Conservation (phyloP, 1,140 invertebrate genomes). For the Ceratina calcarata region DNA sequence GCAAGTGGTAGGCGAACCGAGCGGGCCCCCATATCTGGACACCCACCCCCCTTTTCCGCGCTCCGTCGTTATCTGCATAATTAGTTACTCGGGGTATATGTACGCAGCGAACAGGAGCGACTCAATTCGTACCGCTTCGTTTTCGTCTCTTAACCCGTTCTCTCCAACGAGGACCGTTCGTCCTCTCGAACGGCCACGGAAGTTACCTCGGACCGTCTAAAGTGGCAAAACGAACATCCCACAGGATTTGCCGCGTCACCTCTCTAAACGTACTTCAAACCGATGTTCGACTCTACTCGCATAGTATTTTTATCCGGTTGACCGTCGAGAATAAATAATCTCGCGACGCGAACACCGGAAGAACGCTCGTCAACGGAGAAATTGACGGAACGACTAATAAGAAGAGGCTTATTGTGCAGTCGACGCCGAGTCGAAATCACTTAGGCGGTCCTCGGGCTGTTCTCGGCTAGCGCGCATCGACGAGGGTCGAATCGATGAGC, state of each 20-base stretch:
- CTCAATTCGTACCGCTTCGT: conserved; percentile 66
- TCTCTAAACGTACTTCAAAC: conserved; percentile 24
- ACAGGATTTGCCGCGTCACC: conserved; percentile 1
- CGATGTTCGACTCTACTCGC: conserved; percentile 19
- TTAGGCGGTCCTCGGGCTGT: not conserved
- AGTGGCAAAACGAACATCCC: not conserved
- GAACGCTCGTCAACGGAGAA: too few relatives aligned
- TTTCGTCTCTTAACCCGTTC: not conserved
- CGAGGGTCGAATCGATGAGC: conserved; percentile 27
- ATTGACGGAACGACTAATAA: too few relatives aligned
- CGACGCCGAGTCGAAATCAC: too few relatives aligned
- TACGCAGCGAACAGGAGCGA: conserved; percentile 65
- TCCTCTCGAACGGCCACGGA: conserved; percentile 1
- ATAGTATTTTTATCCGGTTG: conserved; percentile 28
- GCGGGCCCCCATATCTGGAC: conserved; percentile 66
- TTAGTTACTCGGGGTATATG: conserved; percentile 70
- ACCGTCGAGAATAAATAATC: not conserved
- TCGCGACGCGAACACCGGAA: too few relatives aligned
- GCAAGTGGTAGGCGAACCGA: conserved; percentile 45
- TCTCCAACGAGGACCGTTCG: not conserved
- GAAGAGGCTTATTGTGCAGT: not conserved
- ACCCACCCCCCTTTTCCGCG: conserved; percentile 62
- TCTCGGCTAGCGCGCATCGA: conserved; percentile 14
- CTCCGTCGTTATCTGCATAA: conserved; percentile 73
- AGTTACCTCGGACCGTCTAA: conserved; percentile 23